These are phyloP conservation scores for Trichonephila clavipes DNA, from an alignment of 1,140 invertebrate genomes.

Conservation along the genomic window DNA sequence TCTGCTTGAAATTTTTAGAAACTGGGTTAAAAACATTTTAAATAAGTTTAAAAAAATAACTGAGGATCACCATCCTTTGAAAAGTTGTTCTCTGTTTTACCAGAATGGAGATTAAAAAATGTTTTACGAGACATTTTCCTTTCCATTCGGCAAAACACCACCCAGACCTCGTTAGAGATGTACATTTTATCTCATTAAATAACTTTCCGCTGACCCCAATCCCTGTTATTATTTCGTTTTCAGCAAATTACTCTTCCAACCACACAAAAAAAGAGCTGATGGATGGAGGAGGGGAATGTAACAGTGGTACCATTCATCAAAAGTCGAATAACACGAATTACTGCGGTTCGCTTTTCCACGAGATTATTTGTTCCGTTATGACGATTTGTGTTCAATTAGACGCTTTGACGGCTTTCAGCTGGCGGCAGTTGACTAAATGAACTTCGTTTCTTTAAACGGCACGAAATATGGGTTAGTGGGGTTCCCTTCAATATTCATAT, in stretches of 20 bases:
- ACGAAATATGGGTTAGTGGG: background rate
- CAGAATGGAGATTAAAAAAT: too few relatives aligned
- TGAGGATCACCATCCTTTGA: too few relatives aligned
- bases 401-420: background rate
- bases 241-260: background rate
- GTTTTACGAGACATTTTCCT: background rate
- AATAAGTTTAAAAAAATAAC: too few relatives aligned
- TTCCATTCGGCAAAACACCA: background rate
- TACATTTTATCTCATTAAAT: background rate
- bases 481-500: too few relatives aligned
- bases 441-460: background rate
- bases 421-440: background rate
- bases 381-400: conserved; percentile 55
- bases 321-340: conserved; percentile 61
- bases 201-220: background rate
- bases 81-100: too few relatives aligned
- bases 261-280: background rate
- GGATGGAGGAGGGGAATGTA: background rate
- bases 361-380: conserved; percentile 72
- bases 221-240: conserved; percentile 1
- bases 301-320: conserved; percentile 47
- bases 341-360: conserved; percentile 47
- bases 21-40: too few relatives aligned
- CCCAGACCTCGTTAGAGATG: background rate
- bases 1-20: too few relatives aligned